A percentile compares a stretch with the other conserved stretches of the same genome.
These are phyloP conservation scores for Achroia grisella DNA, from an alignment of 1,140 invertebrate genomes.

Conservation along the genomic window DNA sequence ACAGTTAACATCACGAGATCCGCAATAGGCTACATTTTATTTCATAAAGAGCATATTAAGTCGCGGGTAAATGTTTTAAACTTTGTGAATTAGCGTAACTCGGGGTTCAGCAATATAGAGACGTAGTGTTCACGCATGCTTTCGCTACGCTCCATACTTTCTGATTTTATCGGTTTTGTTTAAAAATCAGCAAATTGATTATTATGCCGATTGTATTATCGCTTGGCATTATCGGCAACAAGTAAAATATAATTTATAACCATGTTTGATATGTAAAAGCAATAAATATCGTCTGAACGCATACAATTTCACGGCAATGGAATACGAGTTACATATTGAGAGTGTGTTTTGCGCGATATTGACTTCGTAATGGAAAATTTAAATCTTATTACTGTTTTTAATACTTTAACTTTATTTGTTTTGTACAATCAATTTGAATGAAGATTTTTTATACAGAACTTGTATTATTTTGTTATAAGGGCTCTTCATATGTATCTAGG, in stretches of 20 bases:
- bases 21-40: too few species aligned
- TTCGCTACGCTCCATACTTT: too few species aligned
- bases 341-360: background rate
- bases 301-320: conserved; percentile 16
- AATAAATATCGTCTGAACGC: background rate
- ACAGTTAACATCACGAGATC: too few species aligned
- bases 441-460: too few species aligned
- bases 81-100: too few species aligned
- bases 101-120: too few species aligned
- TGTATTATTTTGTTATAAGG: too few species aligned
- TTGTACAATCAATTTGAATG: too few species aligned
- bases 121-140: too few species aligned
- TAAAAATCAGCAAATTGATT: background rate
- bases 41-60: too few species aligned
- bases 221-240: conserved; percentile 11
- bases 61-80: too few species aligned
- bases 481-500: too few species aligned
- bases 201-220: background rate
- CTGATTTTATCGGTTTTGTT: background rate
- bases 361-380: background rate
- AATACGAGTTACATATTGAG: conserved; percentile 7
- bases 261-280: conserved; percentile 8
- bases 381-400: conserved; percentile 3
- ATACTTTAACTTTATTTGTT: background rate
- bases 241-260: conserved; percentile 14